These are phyloP conservation scores for Labia minor DNA, from an alignment of 2,888 invertebrate genomes.

Conservation along the genomic window DNA sequence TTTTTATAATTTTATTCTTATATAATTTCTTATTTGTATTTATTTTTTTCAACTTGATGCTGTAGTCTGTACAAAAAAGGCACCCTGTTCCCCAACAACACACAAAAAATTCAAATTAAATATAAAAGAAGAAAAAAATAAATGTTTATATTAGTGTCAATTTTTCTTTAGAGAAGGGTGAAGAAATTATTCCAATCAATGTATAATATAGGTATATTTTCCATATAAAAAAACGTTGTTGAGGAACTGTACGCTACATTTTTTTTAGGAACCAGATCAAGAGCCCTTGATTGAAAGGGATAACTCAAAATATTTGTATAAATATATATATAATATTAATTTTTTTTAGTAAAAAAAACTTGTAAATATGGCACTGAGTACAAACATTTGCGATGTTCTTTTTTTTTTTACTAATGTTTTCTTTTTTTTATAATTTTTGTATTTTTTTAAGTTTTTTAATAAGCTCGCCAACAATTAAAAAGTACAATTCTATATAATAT, in stretches of 20 bases:
- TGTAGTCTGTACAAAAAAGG: conserved; percentile 28
- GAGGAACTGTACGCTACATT: conserved; percentile 30
- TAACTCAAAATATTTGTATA: background rate
- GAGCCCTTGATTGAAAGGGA: conserved; percentile 24
- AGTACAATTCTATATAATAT: conserved; percentile 19
- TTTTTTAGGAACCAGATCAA: conserved; percentile 31
- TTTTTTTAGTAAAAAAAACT: conserved; percentile 22
- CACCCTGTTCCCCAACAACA: conserved; percentile 29
- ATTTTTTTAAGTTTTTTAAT: conserved; percentile 26
- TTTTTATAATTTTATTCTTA: conserved; percentile 24
- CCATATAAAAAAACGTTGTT: conserved; percentile 24
- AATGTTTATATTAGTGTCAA: conserved; percentile 13
- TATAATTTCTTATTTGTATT: conserved; percentile 19
- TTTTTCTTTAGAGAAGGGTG: too few species aligned
- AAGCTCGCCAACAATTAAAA: conserved; percentile 28
- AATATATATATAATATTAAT: background rate
- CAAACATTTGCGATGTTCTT: conserved; percentile 24
- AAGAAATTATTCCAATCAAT: too few species aligned
- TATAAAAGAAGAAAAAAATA: too few species aligned
- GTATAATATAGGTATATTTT: conserved; percentile 18
- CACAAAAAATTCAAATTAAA: conserved; percentile 18
- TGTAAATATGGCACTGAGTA: conserved; percentile 29
- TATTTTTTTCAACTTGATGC: background rate
- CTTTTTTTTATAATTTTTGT: too few species aligned
- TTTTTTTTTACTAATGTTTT: too few species aligned